Percentiles rank a stretch among this genome's conserved stretches.
phyloP scores from a whole-genome alignment of 2,888 invertebrate species.

The Sarcophaga subvicina region DNA sequence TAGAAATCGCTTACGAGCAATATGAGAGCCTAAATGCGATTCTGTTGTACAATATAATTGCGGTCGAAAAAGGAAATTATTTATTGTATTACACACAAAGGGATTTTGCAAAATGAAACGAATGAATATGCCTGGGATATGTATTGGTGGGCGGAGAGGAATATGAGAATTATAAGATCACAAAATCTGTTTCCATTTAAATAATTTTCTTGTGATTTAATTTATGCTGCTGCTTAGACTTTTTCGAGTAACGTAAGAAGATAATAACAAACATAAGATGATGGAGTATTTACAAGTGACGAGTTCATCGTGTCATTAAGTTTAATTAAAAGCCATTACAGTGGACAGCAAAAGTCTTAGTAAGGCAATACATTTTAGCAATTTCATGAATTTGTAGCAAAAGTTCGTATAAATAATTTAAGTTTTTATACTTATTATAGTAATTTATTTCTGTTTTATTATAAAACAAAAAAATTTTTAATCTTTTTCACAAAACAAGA shows the following conservation, averaged over 20 bases:
- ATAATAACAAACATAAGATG: neutral
- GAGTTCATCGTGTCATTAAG: slow-evolving; percentile 37
- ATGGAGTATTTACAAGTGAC: neutral
- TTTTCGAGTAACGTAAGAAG: neutral
- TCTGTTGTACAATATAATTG: slow-evolving; percentile 46
- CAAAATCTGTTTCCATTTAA: no score
- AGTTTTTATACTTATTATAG: no score
- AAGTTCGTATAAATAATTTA: no score
- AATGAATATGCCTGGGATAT: no score
- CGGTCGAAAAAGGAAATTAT: slow-evolving; percentile 49
- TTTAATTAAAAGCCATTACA: neutral
- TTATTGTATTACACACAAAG: slow-evolving; percentile 13
- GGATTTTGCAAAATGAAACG: neutral
- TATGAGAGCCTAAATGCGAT: slow-evolving; percentile 10
- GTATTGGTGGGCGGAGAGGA: neutral
- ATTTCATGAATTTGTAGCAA: no score
- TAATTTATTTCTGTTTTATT: no score
- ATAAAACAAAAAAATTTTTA: no score
- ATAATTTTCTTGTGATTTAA: no score
- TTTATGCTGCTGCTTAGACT: no score
- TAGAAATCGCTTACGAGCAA: neutral
- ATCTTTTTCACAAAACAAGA: no score
- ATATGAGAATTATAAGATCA: neutral
- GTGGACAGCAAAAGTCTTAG: no score
- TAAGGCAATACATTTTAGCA: no score